A percentile compares a stretch with the other conserved stretches of the same genome.
Evolutionary conservation across 2,888 invertebrate species (phyloP).

Genomic region (Cataglyphis livida): DNA sequence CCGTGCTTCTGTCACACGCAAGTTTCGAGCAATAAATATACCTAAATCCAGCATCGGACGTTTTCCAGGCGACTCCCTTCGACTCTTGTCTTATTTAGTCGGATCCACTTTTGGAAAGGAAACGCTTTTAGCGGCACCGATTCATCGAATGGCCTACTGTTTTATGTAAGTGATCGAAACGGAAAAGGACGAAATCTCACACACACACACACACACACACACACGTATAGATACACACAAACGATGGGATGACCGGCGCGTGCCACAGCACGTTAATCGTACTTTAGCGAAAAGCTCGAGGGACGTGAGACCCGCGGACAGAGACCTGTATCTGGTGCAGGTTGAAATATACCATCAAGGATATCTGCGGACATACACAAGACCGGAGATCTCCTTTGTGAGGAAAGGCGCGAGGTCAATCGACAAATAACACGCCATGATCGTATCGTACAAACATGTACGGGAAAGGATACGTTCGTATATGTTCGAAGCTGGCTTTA

Average conservation of each 20-base stretch:
- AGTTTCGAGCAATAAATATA: background rate
- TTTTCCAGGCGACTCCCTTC: background rate
- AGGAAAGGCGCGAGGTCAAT: conserved; percentile 17
- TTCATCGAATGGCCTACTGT: background rate
- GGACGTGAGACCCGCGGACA: conserved; percentile 41
- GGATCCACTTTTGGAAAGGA: background rate
- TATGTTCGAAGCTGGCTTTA: background rate
- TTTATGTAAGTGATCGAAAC: background rate
- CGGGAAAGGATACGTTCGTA: conserved; percentile 3
- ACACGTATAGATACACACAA: background rate
- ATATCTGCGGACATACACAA: background rate
- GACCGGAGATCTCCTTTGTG: background rate
- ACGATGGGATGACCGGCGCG: background rate
- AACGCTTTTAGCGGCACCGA: background rate
- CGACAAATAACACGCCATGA: conserved; percentile 27
- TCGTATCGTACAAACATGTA: conserved; percentile 8
- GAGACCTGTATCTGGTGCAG: background rate
- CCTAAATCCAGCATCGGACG: background rate
- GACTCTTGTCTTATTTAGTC: background rate
- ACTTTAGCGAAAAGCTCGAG: conserved; percentile 38
- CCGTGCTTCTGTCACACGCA: background rate
- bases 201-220: background rate
- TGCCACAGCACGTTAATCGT: conserved; percentile 56
- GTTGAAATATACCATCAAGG: conserved; percentile 34
- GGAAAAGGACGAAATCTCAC: background rate